Base-by-base conservation (phyloP, 2,113 vertebrate species). In the Cisticola juncidis region DNA sequence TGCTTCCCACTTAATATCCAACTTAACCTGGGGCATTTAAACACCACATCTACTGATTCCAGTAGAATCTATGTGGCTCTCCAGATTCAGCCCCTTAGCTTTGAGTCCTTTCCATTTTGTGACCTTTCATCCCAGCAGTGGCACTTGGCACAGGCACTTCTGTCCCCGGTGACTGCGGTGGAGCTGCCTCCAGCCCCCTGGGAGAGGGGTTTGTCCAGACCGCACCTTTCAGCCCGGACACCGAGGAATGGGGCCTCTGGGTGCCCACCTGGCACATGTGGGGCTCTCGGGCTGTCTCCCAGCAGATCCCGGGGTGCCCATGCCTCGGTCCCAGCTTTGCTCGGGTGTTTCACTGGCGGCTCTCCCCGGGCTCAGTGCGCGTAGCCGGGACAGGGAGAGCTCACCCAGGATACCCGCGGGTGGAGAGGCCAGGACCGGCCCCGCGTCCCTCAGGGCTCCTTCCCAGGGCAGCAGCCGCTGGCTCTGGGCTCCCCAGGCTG, bases 181-280 rank as follows among this genome's bases (percentile, higher is more conserved):
- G 62, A 48, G 36, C n/a, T 2, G 23, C 14, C 33, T 45, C 22
- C 65, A 28, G 26, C 9, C 45, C 45, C 7, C 40, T 14, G 6
- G 2, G 5, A 19, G 12, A 29, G 38, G 2, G 26, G 3, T 14
- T 24, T 53, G 61, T n/a, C 47, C 45, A 5, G 14, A 5, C 9
- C 33, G 5, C 33, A 0, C 38, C 29, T 3, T 31, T 18, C n/a
- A 12, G 17, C n/a, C 9, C 72, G 8, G 58, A 12, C 24, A 5
- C 4, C 50, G 33, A 12, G 54, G 16, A 13, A 23, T 1, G 8
- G 36, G 6, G 5, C 4, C n/a, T 28, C 10, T 0, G 47, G 8
- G 5, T 4, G 9, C 8, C 47, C 61, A 10, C 9, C 25, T 6
- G 42, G 40, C 35, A 56, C 35, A 9, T 2, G 8, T 28, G 44